Percentiles rank a stretch among this genome's conserved stretches.
phyloP scores from a whole-genome alignment of 2,113 vertebrate genomes.

The Mungos mungo region DNA sequence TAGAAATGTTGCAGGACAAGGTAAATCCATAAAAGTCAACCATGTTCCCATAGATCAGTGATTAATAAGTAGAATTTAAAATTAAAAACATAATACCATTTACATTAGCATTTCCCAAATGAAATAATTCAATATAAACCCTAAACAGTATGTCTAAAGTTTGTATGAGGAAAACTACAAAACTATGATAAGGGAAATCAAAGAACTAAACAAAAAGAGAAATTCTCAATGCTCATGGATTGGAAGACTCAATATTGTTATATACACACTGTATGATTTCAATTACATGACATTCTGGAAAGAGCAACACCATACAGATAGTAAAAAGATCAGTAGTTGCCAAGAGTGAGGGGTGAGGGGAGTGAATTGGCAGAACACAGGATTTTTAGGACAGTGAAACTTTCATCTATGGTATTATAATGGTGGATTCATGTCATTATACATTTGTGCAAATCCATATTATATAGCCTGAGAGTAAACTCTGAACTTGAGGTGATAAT shows the following conservation, averaged over 20 bases:
- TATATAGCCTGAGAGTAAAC: neutral
- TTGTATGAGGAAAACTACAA: neutral
- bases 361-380: neutral
- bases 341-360: neutral
- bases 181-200: neutral
- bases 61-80: neutral
- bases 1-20: neutral
- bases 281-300: neutral
- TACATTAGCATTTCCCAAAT: neutral
- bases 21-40: neutral
- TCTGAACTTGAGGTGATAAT: neutral
- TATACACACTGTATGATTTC: neutral
- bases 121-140: neutral
- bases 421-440: neutral
- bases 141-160: neutral
- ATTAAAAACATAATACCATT: neutral
- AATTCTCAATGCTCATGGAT: neutral
- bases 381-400: neutral
- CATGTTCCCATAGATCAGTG: neutral
- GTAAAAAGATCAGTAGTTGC: neutral
- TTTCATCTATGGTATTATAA: neutral
- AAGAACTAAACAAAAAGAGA: neutral
- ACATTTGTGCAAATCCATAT: neutral
- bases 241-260: neutral
- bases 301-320: neutral